Percentiles rank a stretch among this genome's conserved stretches.
These are phyloP conservation scores for Iphiclides podalirius DNA, from an alignment of 2,888 invertebrate species.

Conservation along the genomic window DNA sequence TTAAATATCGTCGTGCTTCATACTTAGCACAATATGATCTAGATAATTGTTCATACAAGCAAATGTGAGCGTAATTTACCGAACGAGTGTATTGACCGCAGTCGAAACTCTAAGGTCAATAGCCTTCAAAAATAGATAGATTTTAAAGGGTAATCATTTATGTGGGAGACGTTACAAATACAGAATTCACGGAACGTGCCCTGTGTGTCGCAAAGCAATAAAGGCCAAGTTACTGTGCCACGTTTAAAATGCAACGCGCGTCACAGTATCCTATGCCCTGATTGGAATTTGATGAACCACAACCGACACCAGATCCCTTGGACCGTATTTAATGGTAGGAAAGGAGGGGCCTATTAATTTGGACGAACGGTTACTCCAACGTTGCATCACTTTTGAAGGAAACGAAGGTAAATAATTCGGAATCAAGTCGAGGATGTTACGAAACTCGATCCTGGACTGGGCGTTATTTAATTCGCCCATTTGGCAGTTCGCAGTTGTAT, in stretches of 20 bases:
- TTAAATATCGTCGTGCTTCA: too few relatives aligned
- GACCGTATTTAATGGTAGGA: slow-evolving; percentile 3
- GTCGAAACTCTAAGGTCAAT: slow-evolving; percentile 23
- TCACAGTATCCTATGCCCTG: slow-evolving; percentile 49
- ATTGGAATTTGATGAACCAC: slow-evolving; percentile 45
- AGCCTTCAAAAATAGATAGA: slow-evolving; percentile 26
- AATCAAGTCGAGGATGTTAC: slow-evolving; percentile 38
- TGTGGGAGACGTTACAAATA: slow-evolving; percentile 27
- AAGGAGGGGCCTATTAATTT: slow-evolving; percentile 31
- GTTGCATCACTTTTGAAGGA: slow-evolving; percentile 52
- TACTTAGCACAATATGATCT: too few relatives aligned
- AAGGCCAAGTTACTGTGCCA: slow-evolving; percentile 48
- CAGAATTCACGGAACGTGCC: slow-evolving; percentile 31
- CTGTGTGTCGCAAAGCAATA: slow-evolving; percentile 31
- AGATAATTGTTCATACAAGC: too few relatives aligned
- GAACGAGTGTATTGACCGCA: background rate
- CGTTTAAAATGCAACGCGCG: slow-evolving; percentile 49
- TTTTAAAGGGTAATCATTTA: slow-evolving; percentile 25
- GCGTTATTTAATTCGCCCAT: background rate
- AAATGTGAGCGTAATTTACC: too few relatives aligned
- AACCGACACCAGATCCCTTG: slow-evolving; percentile 29
- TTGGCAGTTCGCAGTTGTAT: too few relatives aligned
- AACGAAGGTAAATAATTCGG: slow-evolving; percentile 46
- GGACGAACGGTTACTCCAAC: slow-evolving; percentile 26
- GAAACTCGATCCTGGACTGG: slow-evolving; percentile 10